Base-by-base conservation (phyloP, 2,797 vertebrate genomes). In the Gymnocypris eckloni region DNA sequence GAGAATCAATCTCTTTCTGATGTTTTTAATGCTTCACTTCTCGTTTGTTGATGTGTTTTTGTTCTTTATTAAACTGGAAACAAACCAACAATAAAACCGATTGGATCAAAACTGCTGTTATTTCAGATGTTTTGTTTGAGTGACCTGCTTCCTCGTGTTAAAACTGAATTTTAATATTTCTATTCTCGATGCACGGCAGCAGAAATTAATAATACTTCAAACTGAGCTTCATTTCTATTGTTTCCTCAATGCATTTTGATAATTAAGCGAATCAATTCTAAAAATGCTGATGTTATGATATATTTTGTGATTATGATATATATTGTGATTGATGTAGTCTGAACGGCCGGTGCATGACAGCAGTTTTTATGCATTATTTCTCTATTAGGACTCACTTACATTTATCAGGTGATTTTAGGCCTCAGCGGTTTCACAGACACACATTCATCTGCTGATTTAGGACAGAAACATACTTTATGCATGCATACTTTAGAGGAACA, bases 51-150 rank as follows among this genome's bases (percentile, higher is more conserved):
- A 94, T 95, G 95, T 95, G 92, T 94, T 95, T 88, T 54, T 94
- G 93, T 95, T 96, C 95, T 96, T 95, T 96, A 95, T 94, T 95
- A 95, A 96, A 93, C 83, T 91, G 72, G 52, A 61, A 92, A 89
- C 91, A 93, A 93, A 92, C 76, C 77, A 91, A 86, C 87, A 90
- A 89, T 90, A 90, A 89, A 89, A 83, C 86, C 89, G 83, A 88
- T 90, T 90, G 85, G 56, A 82, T 88, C 88, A 84, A 75, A 90
- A 71, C 41, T 61, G 43, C 20, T 82, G 77, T 33, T 67, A 45
- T 84, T 25, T 43, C 10, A 25, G 61, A 33, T 66, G 28, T 66
- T 66, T 18, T 67, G 0, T 64, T 83, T 48, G 28, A 20, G 9
- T 25, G 18, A 12, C 48, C 28, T 8, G 75, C 1, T 39, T 41